phyloP scores from a whole-genome alignment of 2,797 vertebrate genomes.

The Tangara arthus region DNA sequence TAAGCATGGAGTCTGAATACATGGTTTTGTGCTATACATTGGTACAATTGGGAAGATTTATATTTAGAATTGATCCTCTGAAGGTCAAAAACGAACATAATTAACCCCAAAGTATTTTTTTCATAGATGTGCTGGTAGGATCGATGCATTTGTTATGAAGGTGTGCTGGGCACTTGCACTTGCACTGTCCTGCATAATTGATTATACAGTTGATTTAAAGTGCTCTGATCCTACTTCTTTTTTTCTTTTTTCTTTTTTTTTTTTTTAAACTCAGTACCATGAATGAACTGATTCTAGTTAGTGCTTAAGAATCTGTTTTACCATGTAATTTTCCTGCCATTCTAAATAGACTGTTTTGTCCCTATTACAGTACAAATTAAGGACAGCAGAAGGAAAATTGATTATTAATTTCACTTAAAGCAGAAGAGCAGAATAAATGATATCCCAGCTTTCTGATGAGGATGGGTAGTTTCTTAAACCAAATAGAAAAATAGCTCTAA shows the following conservation, averaged over 20 bases:
- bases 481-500: conserved; percentile 24
- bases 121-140: conserved; percentile 3
- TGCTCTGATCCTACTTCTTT: neutral
- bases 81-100: conserved; percentile 44
- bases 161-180: conserved; percentile 16
- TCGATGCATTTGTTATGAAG: conserved; percentile 41
- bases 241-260: no score
- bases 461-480: conserved; percentile 21
- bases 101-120: neutral
- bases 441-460: neutral
- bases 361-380: conserved; percentile 39
- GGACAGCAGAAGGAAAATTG: conserved; percentile 27
- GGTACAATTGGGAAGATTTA: neutral
- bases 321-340: neutral
- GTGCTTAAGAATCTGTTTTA: conserved; percentile 24
- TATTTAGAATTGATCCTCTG: neutral
- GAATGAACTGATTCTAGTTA: conserved; percentile 21
- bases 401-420: conserved; percentile 63
- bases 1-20: neutral
- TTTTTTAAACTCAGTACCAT: neutral
- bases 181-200: conserved; percentile 48
- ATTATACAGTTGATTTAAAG: conserved; percentile 65
- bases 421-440: conserved; percentile 53
- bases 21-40: neutral
- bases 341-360: conserved; percentile 16